Evolutionary conservation across 2,888 invertebrate species (phyloP), one percentile per base, ranked within the genome.

Genomic region (Dichetophora obliterata): DNA sequence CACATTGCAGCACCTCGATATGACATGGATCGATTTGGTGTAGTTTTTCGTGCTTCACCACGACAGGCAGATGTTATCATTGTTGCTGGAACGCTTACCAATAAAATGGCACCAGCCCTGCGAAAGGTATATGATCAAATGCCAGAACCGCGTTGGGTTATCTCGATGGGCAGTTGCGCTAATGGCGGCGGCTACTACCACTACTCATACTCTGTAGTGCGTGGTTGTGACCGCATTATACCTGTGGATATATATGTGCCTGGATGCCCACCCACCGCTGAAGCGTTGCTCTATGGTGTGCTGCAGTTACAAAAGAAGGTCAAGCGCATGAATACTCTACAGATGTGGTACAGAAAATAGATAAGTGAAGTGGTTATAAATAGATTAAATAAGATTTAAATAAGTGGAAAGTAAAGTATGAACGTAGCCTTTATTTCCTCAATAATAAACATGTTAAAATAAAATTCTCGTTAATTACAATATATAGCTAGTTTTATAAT

Each of bases 121-220:
- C 92, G 99, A 80, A 97, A 96, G 90, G 96, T 98, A 37, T 98
- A 98, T 86, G 98, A 98, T 90, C 98, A 98, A 91, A 98, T 99
- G 98, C 95, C 96, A 52, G 96, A 98, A 83, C 98, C 98, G 1
- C 92, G 96, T 87, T 99, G 98, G 98, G 99, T 99, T 4, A 97
- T 99, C 87, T 99, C 99, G 0, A 99, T 99, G 99, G 99, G 99
- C 52, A 98, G 98, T 86, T 99, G 99, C 91, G 99, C 99, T 19
- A 99, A 99, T 90, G 99, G 99, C 78, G 99, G 99, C 81, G 99
- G 99, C 72, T 99, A 99, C 89, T 99, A 99, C 89, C 99, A 99
- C 90, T 99, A 99, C 89, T 98, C 99, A 54, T 99, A 99, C 89
- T 96, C 99, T 16, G 99, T 99, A 80, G 98, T 99, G 11, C 92